Percentiles rank a stretch among this genome's conserved stretches.
Conservation (phyloP, 2,797 vertebrate genomes). For the Intellagama lesueurii region DNA sequence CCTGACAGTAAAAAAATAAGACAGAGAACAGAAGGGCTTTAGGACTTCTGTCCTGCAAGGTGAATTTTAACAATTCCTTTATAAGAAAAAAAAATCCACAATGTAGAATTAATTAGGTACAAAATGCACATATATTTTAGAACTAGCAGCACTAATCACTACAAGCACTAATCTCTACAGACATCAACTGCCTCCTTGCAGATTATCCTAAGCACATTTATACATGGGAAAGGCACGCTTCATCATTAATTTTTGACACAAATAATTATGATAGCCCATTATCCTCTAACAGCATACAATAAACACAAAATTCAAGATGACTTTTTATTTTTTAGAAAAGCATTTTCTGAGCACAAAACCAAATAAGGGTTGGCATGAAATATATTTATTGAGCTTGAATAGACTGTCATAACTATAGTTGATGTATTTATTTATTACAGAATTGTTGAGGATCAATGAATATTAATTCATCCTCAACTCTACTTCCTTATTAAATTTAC, state of each 20-base stretch:
- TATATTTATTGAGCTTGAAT: constrained; percentile 54
- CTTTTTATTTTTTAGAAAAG: constrained; percentile 49
- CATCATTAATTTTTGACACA: constrained; percentile 25
- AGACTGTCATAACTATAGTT: constrained; percentile 15
- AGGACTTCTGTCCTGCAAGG: fast-evolving
- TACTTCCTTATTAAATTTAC: constrained; percentile 32
- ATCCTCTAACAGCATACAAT: constrained; percentile 38
- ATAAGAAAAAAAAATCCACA: constrained; percentile 10
- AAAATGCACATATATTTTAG: not conserved
- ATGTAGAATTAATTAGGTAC: fast-evolving
- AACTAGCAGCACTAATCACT: not conserved
- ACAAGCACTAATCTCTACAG: not conserved
- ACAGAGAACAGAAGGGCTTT: not conserved
- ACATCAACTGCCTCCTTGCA: not conserved
- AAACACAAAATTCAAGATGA: not conserved
- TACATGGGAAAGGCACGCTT: not conserved
- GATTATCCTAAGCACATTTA: constrained; percentile 20
- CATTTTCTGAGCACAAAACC: constrained; percentile 34
- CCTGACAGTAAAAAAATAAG: not conserved
- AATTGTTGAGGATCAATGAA: constrained; percentile 40
- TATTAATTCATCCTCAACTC: constrained; percentile 21
- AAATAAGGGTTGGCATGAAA: constrained; percentile 39
- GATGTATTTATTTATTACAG: not conserved
- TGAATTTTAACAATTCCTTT: constrained; percentile 1
- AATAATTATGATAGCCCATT: constrained; percentile 39